phyloP scores from a whole-genome alignment of 2,113 vertebrate genomes.

The Tursiops truncatus region DNA sequence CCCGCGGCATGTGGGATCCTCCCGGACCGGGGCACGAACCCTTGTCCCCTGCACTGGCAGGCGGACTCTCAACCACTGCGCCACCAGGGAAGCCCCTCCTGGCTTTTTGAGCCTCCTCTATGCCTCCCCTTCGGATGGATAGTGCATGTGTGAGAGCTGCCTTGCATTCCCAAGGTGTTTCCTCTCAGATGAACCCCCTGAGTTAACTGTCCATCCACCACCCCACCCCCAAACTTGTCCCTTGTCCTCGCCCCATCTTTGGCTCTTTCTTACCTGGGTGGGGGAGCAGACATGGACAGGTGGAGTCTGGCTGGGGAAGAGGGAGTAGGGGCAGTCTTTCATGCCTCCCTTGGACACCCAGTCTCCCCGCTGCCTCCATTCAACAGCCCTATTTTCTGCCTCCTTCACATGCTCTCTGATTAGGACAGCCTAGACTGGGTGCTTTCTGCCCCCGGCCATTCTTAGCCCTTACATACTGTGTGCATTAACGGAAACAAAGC shows the following conservation, averaged over 20 bases:
- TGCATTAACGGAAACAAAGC: background rate
- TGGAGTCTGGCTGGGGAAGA: background rate
- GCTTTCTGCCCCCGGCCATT: background rate
- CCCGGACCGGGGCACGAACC: too few species aligned
- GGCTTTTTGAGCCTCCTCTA: background rate
- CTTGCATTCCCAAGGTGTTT: background rate
- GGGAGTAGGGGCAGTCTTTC: fast-evolving
- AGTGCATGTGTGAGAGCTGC: background rate
- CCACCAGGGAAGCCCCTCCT: too few species aligned
- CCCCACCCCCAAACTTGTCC: background rate
- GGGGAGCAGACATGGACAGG: background rate
- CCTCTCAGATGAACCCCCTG: background rate
- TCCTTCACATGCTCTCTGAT: background rate
- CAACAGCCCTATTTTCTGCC: background rate
- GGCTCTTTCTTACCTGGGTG: background rate
- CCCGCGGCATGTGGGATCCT: too few species aligned
- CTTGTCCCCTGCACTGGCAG: too few species aligned
- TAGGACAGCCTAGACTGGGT: background rate
- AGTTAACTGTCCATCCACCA: background rate
- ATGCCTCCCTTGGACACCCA: background rate
- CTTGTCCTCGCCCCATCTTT: background rate
- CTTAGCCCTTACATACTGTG: background rate
- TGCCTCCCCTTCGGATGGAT: background rate
- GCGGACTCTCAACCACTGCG: too few species aligned
- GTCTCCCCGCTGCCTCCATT: background rate